Evolutionary conservation across 2,797 vertebrate genomes (phyloP).

Genomic region (Hoplostethus mediterraneus): DNA sequence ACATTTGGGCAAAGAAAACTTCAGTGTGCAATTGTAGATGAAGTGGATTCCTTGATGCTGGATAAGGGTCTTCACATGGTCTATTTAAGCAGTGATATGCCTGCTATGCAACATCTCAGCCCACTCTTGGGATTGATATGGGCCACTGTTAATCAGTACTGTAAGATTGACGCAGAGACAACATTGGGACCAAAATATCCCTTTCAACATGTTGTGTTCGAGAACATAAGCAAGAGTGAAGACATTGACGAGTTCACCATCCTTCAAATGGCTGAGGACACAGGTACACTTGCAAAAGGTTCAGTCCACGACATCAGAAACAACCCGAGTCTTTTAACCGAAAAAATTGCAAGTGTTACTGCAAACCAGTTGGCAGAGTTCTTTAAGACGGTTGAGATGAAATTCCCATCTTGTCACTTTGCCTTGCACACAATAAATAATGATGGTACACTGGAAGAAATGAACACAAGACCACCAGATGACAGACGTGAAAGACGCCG

Average conservation of each 20-base stretch:
- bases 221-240: conserved; percentile 12
- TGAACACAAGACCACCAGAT: not conserved
- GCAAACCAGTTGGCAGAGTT: conserved; percentile 44
- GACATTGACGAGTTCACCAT: not conserved
- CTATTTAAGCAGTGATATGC: conserved; percentile 33
- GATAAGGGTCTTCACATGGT: conserved; percentile 56
- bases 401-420: conserved; percentile 36
- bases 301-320: conserved; percentile 18
- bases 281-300: conserved; percentile 34
- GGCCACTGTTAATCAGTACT: conserved; percentile 45
- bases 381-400: conserved; percentile 28
- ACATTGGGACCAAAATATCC: conserved; percentile 14
- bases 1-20: conserved; percentile 52
- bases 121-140: conserved; percentile 63
- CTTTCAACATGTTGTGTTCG: conserved; percentile 34
- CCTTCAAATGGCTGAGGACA: conserved; percentile 54
- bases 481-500: not conserved
- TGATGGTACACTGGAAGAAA: conserved; percentile 14
- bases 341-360: conserved; percentile 1
- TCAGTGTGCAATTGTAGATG: conserved; percentile 77
- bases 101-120: conserved; percentile 60
- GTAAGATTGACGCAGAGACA: not conserved
- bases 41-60: conserved; percentile 75
- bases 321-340: not conserved
- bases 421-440: conserved; percentile 4